Base-by-base conservation (phyloP, 2,797 vertebrate genomes). In the Valencia hispanica region DNA sequence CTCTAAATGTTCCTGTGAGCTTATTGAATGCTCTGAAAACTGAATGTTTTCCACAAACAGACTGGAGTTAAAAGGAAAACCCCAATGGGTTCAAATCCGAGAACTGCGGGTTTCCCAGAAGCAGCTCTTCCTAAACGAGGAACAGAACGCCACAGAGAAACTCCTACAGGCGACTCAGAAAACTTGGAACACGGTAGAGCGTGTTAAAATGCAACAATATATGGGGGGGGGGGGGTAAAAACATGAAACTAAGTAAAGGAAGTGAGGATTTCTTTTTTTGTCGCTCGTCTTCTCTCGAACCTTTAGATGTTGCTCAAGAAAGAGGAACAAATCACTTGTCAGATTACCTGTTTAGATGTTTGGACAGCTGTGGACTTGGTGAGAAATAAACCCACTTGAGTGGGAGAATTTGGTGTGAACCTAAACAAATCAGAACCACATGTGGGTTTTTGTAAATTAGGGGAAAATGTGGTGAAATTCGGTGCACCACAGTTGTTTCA, bases 401-500 rank as follows among this genome's bases (percentile, higher is more conserved):
- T 36, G 59, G 32, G 59, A 63, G 34, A 36, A 22, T 3, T n/a
- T 39, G 61, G 61, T 36, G 30, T 32, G 57, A 32, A 8, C 57
- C 2, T 18, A 57, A 32, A 17, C 34, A 63, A 36, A 65, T 9
- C 20, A 39, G 4, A 65, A 39, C 61, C 34, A 39, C 34, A 32
- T 36, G 61, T 65, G 34, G 18, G 34, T 65, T 65, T n/a, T 65
- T 39, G 61, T 9, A 65, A 20, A 65, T 65, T 65, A 63, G 59
- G 32, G 20, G 11, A 39, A 65, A n/a, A n/a, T n/a, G 18, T 1
- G 20, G 11, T 39, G 20, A 65, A 25, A 65, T 11, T 2, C 4
- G 22, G 2, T 3, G 17, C 9, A 9, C 4, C 32, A 22, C 15
- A 4, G 32, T 65, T 36, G 18, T 65, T 36, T 22, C 18, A 39